These are phyloP conservation scores for Steatocranus sp. DNA, from an alignment of 2,797 vertebrate species.

Conservation along the genomic window DNA sequence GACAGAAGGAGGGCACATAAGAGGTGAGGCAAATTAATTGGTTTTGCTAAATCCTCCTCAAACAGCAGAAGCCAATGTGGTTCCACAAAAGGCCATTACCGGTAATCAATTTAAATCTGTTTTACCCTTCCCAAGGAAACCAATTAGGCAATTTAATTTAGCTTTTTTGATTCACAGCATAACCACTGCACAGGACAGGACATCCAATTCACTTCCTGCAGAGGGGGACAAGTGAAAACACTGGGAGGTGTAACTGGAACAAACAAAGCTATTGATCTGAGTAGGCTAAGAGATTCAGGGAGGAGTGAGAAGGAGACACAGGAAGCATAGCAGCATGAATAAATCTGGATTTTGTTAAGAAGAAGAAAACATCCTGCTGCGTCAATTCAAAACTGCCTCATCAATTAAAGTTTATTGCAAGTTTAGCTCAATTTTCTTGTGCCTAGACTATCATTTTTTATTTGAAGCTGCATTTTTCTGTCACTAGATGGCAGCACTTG, in stretches of 20 bases:
- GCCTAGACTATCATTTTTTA: background rate
- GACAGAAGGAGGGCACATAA: conserved; percentile 44
- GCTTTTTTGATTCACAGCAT: conserved; percentile 69
- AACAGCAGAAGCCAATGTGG: conserved; percentile 69
- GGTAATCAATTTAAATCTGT: conserved; percentile 79
- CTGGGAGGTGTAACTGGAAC: conserved; percentile 55
- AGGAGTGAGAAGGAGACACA: background rate
- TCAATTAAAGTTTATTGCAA: conserved; percentile 4
- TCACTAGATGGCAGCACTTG: conserved; percentile 64
- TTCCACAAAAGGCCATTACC: conserved; percentile 75
- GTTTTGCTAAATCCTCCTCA: conserved; percentile 77
- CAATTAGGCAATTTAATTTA: conserved; percentile 79
- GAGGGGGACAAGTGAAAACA: conserved; percentile 63
- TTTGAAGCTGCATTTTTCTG: background rate
- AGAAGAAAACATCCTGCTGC: background rate
- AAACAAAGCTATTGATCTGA: conserved; percentile 68
- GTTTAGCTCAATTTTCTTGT: background rate
- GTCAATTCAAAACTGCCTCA: background rate
- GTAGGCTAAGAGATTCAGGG: background rate
- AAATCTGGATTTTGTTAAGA: background rate
- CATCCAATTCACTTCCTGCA: conserved; percentile 61
- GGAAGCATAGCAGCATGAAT: background rate
- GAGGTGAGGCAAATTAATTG: conserved; percentile 74
- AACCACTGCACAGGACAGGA: conserved; percentile 46
- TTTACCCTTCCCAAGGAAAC: conserved; percentile 76